Percentiles rank a stretch among this genome's conserved stretches.
These are phyloP conservation scores for Amblyteles armatorius DNA, from an alignment of 2,888 invertebrate species.

Conservation along the genomic window DNA sequence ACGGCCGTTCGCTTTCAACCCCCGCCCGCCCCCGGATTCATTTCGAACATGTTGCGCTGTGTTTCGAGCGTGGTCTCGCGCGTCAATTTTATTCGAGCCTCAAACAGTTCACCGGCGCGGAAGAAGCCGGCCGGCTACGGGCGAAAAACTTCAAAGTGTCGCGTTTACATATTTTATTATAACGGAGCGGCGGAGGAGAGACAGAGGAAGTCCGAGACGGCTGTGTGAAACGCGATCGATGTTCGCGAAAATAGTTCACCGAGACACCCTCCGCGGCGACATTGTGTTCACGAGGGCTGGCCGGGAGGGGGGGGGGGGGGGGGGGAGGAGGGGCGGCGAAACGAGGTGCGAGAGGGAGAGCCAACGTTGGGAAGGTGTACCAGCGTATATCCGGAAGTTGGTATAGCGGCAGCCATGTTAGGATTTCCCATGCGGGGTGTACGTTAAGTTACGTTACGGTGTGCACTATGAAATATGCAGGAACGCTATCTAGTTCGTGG, in stretches of 20 bases:
- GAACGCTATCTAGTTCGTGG: constrained; percentile 76
- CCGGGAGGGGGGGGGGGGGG: constrained; percentile 8
- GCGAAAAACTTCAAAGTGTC: constrained; percentile 21
- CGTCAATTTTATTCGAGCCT: constrained; percentile 6
- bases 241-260: constrained; percentile 67
- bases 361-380: constrained; percentile 8
- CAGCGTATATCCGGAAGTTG: constrained; percentile 71
- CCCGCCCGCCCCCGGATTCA: not conserved
- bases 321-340: constrained; percentile 32
- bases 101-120: not conserved
- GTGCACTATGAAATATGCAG: constrained; percentile 81
- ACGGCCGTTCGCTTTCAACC: constrained; percentile 3
- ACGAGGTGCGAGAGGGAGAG: constrained; percentile 55
- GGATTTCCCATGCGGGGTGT: constrained; percentile 83
- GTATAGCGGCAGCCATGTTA: constrained; percentile 73
- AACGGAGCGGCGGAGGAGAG: constrained; percentile 17
- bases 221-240: constrained; percentile 63
- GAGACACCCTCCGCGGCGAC: constrained; percentile 66
- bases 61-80: not conserved
- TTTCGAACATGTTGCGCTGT: not conserved
- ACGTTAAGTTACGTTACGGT: constrained; percentile 77
- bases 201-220: constrained; percentile 28
- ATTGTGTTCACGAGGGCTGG: constrained; percentile 44
- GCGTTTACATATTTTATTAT: constrained; percentile 57
- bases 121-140: not conserved